These are phyloP conservation scores for Vidua chalybeata DNA, from an alignment of 2,113 vertebrate genomes.

Conservation along the genomic window DNA sequence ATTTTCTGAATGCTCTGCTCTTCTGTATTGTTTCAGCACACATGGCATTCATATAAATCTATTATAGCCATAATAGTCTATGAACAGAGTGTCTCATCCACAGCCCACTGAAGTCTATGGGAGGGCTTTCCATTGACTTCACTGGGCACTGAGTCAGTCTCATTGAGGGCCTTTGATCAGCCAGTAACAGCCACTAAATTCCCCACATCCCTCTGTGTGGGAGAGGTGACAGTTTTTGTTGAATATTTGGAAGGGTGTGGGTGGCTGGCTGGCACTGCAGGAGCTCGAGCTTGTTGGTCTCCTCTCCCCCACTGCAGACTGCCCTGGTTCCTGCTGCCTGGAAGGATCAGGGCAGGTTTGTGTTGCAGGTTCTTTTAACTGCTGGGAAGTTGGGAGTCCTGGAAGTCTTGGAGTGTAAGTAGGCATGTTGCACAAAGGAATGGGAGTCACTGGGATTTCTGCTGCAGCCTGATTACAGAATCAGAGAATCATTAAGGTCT, in stretches of 20 bases:
- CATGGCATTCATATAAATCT: constrained; percentile 69
- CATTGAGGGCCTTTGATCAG: constrained; percentile 34
- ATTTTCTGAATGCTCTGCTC: constrained; percentile 45
- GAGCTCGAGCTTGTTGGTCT: accelerated
- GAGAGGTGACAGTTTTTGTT: neutral
- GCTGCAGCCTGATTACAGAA: neutral
- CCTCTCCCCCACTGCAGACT: accelerated
- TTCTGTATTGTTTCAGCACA: constrained; percentile 65
- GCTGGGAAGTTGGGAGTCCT: neutral
- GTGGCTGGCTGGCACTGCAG: neutral
- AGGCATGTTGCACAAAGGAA: neutral
- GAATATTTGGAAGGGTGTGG: neutral
- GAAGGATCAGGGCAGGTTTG: neutral
- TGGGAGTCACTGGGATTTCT: neutral
- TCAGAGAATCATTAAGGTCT: neutral
- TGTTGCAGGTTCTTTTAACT: neutral
- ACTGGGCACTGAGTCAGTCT: constrained; percentile 5
- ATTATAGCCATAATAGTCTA: constrained; percentile 54
- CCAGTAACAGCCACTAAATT: neutral
- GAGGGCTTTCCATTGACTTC: constrained; percentile 41
- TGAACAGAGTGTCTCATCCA: constrained; percentile 42
- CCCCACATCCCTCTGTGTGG: neutral
- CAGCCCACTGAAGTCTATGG: constrained; percentile 35
- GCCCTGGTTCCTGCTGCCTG: neutral
- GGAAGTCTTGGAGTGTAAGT: neutral